Percentiles rank a stretch among this genome's conserved stretches.
phyloP scores from a whole-genome alignment of 1,140 invertebrate species.

The Zaprionus vittiger region DNA sequence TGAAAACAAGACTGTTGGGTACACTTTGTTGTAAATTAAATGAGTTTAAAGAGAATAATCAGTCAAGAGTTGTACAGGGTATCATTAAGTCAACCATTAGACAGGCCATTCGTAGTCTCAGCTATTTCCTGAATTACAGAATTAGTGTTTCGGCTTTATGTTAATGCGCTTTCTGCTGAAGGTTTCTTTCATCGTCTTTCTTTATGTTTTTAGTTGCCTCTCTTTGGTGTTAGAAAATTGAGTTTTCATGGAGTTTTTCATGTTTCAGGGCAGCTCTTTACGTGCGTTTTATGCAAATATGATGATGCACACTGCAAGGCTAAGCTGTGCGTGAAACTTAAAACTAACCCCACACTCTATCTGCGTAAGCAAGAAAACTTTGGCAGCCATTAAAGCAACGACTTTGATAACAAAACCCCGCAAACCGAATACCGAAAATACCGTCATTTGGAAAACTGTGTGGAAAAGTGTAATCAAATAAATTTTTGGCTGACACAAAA shows the following conservation, averaged over 20 bases:
- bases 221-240: constrained; percentile 46
- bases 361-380: constrained; percentile 20
- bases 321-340: constrained; percentile 17
- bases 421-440: background rate
- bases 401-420: background rate
- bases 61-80: background rate
- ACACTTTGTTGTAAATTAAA: too few species aligned
- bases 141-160: constrained; percentile 2
- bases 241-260: constrained; percentile 21
- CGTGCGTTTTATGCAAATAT: constrained; percentile 59
- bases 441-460: constrained; percentile 53
- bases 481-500: constrained; percentile 55
- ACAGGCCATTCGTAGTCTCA: background rate
- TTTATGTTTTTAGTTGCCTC: constrained; percentile 8
- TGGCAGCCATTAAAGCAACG: constrained; percentile 47
- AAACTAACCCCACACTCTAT: background rate
- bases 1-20: background rate
- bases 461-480: constrained; percentile 71
- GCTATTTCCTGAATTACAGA: background rate
- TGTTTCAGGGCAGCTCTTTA: constrained; percentile 23
- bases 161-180: constrained; percentile 20
- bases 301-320: constrained; percentile 24
- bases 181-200: constrained; percentile 18
- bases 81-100: background rate
- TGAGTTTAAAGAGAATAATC: too few species aligned